Conservation (phyloP, 1,140 invertebrate species). For the Caenorhabditis elegans region DNA sequence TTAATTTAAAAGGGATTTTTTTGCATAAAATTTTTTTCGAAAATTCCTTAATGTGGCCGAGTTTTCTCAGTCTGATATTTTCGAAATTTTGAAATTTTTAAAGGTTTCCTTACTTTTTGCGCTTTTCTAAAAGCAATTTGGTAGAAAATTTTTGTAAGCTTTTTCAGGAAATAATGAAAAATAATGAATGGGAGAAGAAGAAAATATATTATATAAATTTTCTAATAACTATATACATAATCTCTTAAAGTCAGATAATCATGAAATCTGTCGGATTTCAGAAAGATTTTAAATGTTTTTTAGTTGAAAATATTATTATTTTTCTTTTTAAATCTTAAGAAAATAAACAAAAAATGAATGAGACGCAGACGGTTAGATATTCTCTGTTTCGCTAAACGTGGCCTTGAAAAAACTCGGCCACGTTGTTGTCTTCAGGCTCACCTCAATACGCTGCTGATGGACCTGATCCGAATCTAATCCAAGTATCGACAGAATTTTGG, state of each 20-base stretch:
- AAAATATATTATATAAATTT: not conserved
- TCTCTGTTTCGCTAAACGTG: too few relatives aligned
- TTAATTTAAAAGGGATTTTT: too few relatives aligned
- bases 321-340: too few relatives aligned
- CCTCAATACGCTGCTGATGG: not conserved
- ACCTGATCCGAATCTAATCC: not conserved
- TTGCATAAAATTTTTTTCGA: not conserved
- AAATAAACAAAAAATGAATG: too few relatives aligned
- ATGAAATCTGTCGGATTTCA: too few relatives aligned
- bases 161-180: not conserved
- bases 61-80: not conserved
- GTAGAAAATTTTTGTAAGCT: not conserved
- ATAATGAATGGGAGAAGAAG: not conserved
- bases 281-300: too few relatives aligned
- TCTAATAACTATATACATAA: not conserved
- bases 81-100: not conserved
- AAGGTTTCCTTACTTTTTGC: not conserved
- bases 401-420: too few relatives aligned
- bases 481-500: slow-evolving; percentile 6
- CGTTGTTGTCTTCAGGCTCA: too few relatives aligned
- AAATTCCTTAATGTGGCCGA: not conserved
- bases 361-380: too few relatives aligned
- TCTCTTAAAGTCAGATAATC: too few relatives aligned
- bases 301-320: too few relatives aligned
- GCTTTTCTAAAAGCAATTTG: not conserved